These are phyloP conservation scores for Hippolais icterina DNA, from an alignment of 2,113 vertebrate genomes.

Conservation along the genomic window DNA sequence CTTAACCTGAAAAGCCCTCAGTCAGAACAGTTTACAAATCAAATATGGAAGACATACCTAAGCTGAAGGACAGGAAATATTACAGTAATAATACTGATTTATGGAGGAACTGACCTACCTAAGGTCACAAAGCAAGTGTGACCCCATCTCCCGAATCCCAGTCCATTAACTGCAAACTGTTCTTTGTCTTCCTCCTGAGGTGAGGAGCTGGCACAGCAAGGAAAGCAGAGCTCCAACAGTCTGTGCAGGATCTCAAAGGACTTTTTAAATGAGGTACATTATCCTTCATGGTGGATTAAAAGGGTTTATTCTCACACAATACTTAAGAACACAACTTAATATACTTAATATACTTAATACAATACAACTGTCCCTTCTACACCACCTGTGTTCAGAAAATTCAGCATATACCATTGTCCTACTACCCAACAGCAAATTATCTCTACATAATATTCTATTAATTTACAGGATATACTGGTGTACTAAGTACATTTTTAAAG, in stretches of 20 bases:
- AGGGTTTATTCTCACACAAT: background rate
- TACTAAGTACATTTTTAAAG: background rate
- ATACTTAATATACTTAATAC: too few species aligned
- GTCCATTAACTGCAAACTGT: background rate
- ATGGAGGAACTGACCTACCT: slow-evolving; percentile 26
- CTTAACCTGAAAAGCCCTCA: slow-evolving; percentile 1
- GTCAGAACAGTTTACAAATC: slow-evolving; percentile 58
- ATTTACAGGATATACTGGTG: background rate
- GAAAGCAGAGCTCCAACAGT: background rate
- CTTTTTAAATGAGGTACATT: background rate
- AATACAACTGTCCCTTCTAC: background rate
- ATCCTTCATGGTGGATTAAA: background rate
- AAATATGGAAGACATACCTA: slow-evolving; percentile 7
- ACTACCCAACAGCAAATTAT: background rate
- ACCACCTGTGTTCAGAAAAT: background rate
- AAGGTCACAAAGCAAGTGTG: slow-evolving; percentile 25
- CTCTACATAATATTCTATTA: background rate
- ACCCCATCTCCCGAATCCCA: background rate
- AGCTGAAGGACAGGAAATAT: slow-evolving; percentile 45
- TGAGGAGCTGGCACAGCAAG: background rate
- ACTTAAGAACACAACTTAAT: background rate
- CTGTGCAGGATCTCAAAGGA: background rate
- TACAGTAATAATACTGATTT: slow-evolving; percentile 49
- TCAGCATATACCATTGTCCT: background rate
- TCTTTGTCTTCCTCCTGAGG: background rate